A percentile compares a stretch with the other conserved stretches of the same genome.
Evolutionary conservation across 2,888 invertebrate genomes (phyloP).

Genomic region (Troides helena): DNA sequence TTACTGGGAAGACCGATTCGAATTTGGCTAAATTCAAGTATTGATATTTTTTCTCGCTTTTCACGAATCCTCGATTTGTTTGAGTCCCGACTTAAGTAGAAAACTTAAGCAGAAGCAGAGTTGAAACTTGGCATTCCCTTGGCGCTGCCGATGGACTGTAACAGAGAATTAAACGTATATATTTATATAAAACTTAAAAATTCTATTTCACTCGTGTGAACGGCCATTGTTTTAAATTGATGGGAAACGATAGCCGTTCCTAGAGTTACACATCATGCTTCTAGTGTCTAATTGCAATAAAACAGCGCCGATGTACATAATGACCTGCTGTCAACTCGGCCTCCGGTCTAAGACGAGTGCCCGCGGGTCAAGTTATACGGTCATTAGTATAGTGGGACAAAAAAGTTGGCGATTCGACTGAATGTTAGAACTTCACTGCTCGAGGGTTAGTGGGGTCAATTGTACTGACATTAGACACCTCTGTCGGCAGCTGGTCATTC

Average conservation of each 20-base stretch:
- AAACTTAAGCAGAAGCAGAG: no score
- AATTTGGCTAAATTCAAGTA: neutral
- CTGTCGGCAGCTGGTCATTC: constrained; percentile 66
- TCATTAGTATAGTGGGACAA: no score
- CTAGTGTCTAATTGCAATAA: constrained; percentile 14
- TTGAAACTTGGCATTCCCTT: constrained; percentile 40
- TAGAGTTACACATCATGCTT: neutral
- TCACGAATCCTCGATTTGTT: constrained; percentile 33
- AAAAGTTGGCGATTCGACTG: no score
- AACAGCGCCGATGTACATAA: constrained; percentile 20
- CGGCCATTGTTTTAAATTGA: constrained; percentile 1
- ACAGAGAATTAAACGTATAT: constrained; percentile 20
- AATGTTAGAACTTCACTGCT: neutral
- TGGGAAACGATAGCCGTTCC: neutral
- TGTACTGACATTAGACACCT: constrained; percentile 65
- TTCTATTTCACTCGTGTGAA: neutral
- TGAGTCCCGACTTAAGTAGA: constrained; percentile 52
- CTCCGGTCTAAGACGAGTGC: no score
- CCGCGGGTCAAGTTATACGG: no score
- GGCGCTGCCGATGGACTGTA: constrained; percentile 25
- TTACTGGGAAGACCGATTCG: constrained; percentile 22
- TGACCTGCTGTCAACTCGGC: neutral
- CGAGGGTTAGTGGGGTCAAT: constrained; percentile 15
- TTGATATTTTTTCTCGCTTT: neutral
- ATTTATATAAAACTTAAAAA: constrained; percentile 4